phyloP scores from a whole-genome alignment of 2,888 invertebrate genomes.

The Eugnorisma glareosa region DNA sequence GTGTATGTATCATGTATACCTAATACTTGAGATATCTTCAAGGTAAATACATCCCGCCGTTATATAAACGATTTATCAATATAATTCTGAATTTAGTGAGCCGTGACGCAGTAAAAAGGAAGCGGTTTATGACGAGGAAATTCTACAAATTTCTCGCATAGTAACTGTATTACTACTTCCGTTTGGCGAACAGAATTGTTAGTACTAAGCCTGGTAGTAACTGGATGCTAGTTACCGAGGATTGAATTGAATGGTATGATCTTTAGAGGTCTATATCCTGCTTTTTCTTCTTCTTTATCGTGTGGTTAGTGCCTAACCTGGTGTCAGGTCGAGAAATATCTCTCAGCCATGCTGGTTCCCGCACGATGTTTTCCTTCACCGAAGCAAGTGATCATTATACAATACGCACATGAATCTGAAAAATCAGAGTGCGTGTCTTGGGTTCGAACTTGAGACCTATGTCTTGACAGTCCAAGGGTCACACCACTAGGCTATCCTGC shows the following conservation, averaged over 20 bases:
- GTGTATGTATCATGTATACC: background rate
- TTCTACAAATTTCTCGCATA: slow-evolving; percentile 16
- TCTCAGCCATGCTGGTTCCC: too few relatives aligned
- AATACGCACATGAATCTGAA: too few relatives aligned
- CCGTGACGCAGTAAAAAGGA: slow-evolving; percentile 35
- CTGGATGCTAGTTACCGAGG: background rate
- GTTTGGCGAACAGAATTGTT: background rate
- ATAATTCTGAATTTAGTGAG: slow-evolving; percentile 27
- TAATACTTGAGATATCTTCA: slow-evolving; percentile 25
- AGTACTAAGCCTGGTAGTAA: background rate
- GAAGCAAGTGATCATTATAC: too few relatives aligned
- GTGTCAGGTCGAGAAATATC: too few relatives aligned
- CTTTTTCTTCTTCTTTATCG: too few relatives aligned
- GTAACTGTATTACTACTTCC: slow-evolving; percentile 9
- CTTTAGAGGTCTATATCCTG: too few relatives aligned
- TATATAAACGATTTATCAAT: slow-evolving; percentile 33
- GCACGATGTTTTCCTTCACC: too few relatives aligned
- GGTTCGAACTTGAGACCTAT: too few relatives aligned
- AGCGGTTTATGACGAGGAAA: slow-evolving; percentile 32
- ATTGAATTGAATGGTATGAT: background rate
- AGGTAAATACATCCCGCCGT: slow-evolving; percentile 36
- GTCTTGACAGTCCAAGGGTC: too few relatives aligned
- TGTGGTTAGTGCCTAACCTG: too few relatives aligned
- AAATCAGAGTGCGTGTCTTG: too few relatives aligned
- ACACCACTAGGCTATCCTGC: background rate